Conservation (phyloP, 1,140 invertebrate genomes). For the Euschistus heros region DNA sequence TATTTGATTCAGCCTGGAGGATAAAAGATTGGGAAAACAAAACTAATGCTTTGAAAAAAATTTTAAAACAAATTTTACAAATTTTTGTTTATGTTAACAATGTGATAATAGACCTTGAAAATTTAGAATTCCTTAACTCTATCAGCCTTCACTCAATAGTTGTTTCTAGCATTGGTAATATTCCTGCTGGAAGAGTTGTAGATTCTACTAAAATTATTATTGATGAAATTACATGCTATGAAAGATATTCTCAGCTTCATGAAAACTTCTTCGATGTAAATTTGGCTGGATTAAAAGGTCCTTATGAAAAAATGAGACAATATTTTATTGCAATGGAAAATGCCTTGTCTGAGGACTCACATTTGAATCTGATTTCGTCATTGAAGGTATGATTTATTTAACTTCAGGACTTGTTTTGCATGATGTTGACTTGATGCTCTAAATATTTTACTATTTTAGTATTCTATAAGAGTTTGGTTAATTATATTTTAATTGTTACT, state of each 20-base stretch:
- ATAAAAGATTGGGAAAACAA: constrained; percentile 18
- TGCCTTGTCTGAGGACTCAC: background rate
- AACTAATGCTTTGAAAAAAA: background rate
- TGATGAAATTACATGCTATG: constrained; percentile 11
- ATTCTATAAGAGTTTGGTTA: too few relatives aligned
- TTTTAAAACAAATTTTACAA: constrained; percentile 24
- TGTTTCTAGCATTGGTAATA: constrained; percentile 12
- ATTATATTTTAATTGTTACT: too few relatives aligned
- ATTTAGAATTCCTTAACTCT: constrained; percentile 3
- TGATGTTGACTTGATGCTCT: too few relatives aligned
- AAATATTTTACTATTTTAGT: too few relatives aligned
- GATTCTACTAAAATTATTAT: constrained; percentile 22
- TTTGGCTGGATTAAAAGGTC: constrained; percentile 1
- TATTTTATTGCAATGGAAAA: constrained; percentile 1
- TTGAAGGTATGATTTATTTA: too few relatives aligned
- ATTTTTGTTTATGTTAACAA: constrained; percentile 23
- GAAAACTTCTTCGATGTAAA: too few relatives aligned
- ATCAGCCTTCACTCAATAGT: constrained; percentile 21
- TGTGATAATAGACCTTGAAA: constrained; percentile 12
- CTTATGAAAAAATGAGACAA: background rate
- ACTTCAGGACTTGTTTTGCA: too few relatives aligned
- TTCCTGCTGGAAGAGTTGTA: constrained; percentile 19
- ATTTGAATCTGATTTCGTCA: background rate
- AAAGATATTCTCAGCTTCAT: constrained; percentile 10
- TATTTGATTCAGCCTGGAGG: constrained; percentile 18